These are phyloP conservation scores for Xestia sexstrigata DNA, from an alignment of 2,888 invertebrate species.

Conservation along the genomic window DNA sequence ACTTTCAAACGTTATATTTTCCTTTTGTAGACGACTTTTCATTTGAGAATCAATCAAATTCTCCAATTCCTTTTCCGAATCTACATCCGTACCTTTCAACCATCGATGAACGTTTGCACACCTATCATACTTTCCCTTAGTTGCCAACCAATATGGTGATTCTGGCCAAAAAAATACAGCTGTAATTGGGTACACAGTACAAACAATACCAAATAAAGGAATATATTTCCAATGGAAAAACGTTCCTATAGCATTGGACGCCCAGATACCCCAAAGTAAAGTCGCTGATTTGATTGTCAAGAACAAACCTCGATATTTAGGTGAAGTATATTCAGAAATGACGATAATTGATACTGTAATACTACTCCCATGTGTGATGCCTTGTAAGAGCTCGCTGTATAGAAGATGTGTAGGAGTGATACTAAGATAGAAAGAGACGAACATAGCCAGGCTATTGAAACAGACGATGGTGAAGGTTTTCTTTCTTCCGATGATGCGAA, in stretches of 20 bases:
- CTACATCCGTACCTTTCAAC: conserved; percentile 5
- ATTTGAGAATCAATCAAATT: conserved; percentile 11
- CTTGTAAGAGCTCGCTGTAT: conserved; percentile 6
- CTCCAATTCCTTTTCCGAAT: conserved; percentile 1
- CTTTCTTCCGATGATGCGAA: conserved; percentile 2
- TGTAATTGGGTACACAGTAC: not conserved
- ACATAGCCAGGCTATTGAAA: conserved; percentile 9
- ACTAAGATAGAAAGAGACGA: not conserved
- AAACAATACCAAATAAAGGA: conserved; percentile 7
- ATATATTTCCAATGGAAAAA: conserved; percentile 13
- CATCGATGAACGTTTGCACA: not conserved
- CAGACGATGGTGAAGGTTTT: conserved; percentile 13
- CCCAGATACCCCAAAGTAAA: conserved; percentile 10
- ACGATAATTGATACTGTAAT: not conserved
- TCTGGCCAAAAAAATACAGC: conserved; percentile 5
- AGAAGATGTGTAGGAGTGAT: not conserved
- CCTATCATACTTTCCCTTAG: not conserved
- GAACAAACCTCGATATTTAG: conserved; percentile 7
- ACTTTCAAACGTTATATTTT: not conserved
- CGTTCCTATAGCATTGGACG: conserved; percentile 2
- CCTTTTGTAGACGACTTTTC: not conserved
- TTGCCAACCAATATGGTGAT: conserved; percentile 8
- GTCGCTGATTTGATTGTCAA: conserved; percentile 13
- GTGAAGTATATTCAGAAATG: conserved; percentile 4
- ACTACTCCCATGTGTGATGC: not conserved